Percentiles rank a stretch among this genome's conserved stretches.
phyloP scores from a whole-genome alignment of 2,113 vertebrate genomes.

The Montifringilla adamsi region DNA sequence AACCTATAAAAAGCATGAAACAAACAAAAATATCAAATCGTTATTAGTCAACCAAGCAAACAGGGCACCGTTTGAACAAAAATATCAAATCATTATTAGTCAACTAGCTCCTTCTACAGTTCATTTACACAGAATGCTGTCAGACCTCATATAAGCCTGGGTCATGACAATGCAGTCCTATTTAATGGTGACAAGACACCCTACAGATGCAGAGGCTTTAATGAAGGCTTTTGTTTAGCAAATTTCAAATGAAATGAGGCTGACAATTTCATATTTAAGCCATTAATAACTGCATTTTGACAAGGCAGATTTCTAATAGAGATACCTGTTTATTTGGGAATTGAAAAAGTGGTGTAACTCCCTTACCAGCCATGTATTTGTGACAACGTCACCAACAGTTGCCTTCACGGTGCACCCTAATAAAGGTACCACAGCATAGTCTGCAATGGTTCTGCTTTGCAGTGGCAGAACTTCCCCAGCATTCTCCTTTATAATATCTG shows the following conservation, averaged over 20 bases:
- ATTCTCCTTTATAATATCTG: slow-evolving; percentile 80
- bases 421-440: slow-evolving; percentile 92
- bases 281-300: not conserved
- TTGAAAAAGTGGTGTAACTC: not conserved
- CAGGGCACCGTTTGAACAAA: not conserved
- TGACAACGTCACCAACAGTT: slow-evolving; percentile 92
- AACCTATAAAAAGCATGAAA: not conserved
- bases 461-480: slow-evolving; percentile 78
- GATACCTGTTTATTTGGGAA: not conserved
- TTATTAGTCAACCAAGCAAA: too few relatives aligned
- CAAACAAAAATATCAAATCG: not conserved
- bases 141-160: not conserved
- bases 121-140: not conserved
- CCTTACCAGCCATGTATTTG: slow-evolving; percentile 96
- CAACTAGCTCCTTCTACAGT: not conserved
- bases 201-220: not conserved
- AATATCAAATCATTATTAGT: not conserved
- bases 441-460: slow-evolving; percentile 79
- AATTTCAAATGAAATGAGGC: not conserved
- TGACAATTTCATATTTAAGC: not conserved
- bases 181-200: not conserved
- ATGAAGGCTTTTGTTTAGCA: not conserved
- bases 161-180: not conserved
- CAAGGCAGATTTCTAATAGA: not conserved
- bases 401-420: slow-evolving; percentile 86